Evolutionary conservation across 2,113 vertebrate species (phyloP), one percentile per base, ranked within the genome.

Genomic region (Capreolus pygargus): DNA sequence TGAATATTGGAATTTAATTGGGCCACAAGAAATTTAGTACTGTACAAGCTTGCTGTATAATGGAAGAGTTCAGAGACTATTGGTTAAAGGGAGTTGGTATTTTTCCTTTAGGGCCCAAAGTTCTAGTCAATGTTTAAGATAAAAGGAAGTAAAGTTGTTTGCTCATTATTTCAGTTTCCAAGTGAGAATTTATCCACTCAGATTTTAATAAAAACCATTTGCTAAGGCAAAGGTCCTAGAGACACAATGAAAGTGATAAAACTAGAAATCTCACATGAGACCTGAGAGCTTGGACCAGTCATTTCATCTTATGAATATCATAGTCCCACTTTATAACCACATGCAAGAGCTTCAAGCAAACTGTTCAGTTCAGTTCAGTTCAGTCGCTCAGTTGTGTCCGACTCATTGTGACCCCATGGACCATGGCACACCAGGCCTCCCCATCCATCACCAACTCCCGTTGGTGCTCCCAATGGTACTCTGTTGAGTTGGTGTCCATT

Each of bases 81-180:
- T 95, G 50, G 15, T 78, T 12, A 91, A 94, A 93, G 30, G 30
- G 16, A 89, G 36, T 67, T 33, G 25, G 12, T 15, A 54, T 94
- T 87, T 96, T 84, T 74, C 39, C 47, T 94, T 92, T 45, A 92
- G 67, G 47, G 11, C 9, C 76, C 97, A 83, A 86, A 91, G 36
- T 96, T 91, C 54, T 86, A 67, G 90, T 36, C 39, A 64, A 19
- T 57, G 36, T 93, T 92, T 70, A 96, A 93, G 60, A 60, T 83
- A 60, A 95, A 86, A 82, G 55, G 14, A 93, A 90, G 27, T 92
- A 54, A 85, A 90, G n/a, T 76, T 85, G 30, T 93, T 94, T 91
- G 54, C 33, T 45, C 3, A 52, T 39, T 81, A 86, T 55, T 91
- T 86, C 10, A 36, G 88, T 94, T 89, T 93, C 70, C 33, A 93